Conservation (phyloP, 2,113 vertebrate genomes). For the Willisornis vidua region DNA sequence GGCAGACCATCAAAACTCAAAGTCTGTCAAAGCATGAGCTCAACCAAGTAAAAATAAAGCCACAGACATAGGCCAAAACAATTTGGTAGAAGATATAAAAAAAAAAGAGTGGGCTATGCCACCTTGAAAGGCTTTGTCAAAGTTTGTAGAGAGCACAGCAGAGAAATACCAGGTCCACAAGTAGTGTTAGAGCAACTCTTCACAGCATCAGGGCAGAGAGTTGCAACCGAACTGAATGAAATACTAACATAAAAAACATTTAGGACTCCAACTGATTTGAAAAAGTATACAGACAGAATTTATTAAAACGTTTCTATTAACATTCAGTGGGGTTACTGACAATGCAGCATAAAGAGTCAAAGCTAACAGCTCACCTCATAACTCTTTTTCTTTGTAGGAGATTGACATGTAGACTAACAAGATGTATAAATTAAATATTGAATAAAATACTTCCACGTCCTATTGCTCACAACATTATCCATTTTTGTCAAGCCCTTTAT, state of each 20-base stretch:
- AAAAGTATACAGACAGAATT: neutral
- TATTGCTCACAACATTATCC: neutral
- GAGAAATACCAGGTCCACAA: neutral
- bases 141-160: neutral
- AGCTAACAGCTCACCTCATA: neutral
- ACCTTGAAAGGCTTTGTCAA: neutral
- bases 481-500: neutral
- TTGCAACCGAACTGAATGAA: neutral
- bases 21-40: neutral
- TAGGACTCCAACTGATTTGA: neutral
- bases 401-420: neutral
- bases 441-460: neutral
- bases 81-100: neutral
- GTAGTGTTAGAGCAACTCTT: neutral
- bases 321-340: neutral
- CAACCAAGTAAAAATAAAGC: neutral
- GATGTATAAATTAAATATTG: neutral
- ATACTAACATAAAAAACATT: neutral
- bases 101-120: accelerated
- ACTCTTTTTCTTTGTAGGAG: neutral
- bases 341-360: neutral
- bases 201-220: neutral
- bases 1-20: neutral
- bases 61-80: neutral
- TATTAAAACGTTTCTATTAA: neutral